A percentile compares a stretch with the other conserved stretches of the same genome.
These are phyloP conservation scores for Battus philenor DNA, from an alignment of 1,140 invertebrate genomes.

Conservation along the genomic window DNA sequence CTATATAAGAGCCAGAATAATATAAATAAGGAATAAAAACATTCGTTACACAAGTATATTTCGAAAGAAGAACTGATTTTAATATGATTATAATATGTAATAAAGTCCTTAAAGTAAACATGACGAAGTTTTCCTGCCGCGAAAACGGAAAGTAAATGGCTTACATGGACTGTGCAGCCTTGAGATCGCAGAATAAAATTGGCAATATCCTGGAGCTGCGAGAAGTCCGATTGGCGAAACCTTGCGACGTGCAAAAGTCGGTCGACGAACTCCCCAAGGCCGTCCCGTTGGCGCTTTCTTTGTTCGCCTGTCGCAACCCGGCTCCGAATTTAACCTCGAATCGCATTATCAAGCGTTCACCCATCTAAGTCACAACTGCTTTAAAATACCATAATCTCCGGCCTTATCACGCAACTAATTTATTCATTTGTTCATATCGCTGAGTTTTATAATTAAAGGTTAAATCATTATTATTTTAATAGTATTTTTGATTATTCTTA, in stretches of 20 bases:
- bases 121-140: conserved; percentile 27
- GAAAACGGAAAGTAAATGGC: conserved; percentile 60
- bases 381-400: conserved; percentile 33
- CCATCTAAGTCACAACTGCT: conserved; percentile 52
- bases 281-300: conserved; percentile 65
- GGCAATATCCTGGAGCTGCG: conserved; percentile 73
- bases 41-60: no score
- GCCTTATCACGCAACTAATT: conserved; percentile 8
- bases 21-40: no score
- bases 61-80: no score
- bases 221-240: conserved; percentile 73
- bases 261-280: conserved; percentile 71
- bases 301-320: conserved; percentile 65
- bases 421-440: neutral
- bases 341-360: conserved; percentile 63
- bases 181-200: conserved; percentile 65
- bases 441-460: no score
- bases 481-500: no score
- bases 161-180: conserved; percentile 49
- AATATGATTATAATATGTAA: neutral
- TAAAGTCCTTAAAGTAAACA: neutral
- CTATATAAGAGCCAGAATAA: no score
- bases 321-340: conserved; percentile 49
- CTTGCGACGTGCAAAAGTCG: conserved; percentile 72
- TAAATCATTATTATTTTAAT: no score